phyloP scores from a whole-genome alignment of 2,797 vertebrate genomes.

The Xerus rutilus region DNA sequence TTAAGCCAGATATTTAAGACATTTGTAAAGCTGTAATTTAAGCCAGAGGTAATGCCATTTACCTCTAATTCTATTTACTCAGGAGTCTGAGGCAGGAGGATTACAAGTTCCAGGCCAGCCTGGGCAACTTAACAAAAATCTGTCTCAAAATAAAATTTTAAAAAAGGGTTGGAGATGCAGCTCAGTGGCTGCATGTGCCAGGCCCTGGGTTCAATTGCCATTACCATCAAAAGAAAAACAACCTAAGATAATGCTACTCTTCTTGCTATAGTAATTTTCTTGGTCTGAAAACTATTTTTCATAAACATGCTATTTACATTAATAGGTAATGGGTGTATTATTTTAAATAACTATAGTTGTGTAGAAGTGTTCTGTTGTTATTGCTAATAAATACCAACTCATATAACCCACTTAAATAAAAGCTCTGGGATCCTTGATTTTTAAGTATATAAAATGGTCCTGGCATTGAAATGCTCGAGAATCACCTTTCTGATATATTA shows the following conservation, averaged over 20 bases:
- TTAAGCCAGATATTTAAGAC: conserved; percentile 17
- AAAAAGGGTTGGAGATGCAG: neutral
- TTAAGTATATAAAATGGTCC: neutral
- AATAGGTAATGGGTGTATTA: neutral
- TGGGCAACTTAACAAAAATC: too few relatives aligned
- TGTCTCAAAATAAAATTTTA: neutral
- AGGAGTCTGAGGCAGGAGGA: neutral
- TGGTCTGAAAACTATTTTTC: conserved; percentile 44
- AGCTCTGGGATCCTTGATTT: neutral
- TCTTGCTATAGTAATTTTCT: neutral
- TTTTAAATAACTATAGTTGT: conserved; percentile 25
- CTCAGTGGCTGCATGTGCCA: neutral
- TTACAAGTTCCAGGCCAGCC: neutral
- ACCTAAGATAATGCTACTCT: conserved; percentile 10
- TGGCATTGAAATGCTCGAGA: conserved; percentile 2
- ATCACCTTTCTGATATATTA: conserved; percentile 43
- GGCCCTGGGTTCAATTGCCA: neutral
- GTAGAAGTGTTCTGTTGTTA: conserved; percentile 32
- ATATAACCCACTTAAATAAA: neutral
- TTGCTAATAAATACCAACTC: conserved; percentile 28
- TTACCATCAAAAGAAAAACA: neutral
- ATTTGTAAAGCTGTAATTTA: conserved; percentile 7
- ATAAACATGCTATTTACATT: neutral
- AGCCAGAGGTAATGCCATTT: neutral
- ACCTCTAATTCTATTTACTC: neutral